Evolutionary conservation across 2,888 invertebrate species (phyloP).

Genomic region (Perdita meconis): DNA sequence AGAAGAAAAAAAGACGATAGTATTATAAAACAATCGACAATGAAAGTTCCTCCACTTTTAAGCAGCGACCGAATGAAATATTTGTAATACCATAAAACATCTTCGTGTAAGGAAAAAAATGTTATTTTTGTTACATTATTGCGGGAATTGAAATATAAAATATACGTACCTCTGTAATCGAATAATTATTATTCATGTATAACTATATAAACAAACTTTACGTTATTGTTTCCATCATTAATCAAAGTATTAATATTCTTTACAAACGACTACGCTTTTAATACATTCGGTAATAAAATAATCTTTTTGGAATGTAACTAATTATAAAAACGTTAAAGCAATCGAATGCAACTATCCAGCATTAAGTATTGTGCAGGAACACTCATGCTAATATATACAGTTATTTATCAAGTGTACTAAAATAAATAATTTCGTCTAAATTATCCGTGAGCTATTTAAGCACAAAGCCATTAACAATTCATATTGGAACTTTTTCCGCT

Average conservation of each 20-base stretch:
- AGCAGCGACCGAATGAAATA: not conserved
- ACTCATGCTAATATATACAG: slow-evolving; percentile 47
- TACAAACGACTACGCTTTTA: slow-evolving; percentile 11
- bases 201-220: slow-evolving; percentile 27
- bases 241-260: slow-evolving; percentile 14
- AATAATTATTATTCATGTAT: slow-evolving; percentile 33
- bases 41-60: not conserved
- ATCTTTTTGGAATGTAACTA: slow-evolving; percentile 55
- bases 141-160: slow-evolving; percentile 10
- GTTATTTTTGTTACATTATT: not conserved
- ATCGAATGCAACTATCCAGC: slow-evolving; percentile 26
- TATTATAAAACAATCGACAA: slow-evolving; percentile 6
- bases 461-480: slow-evolving; percentile 49
- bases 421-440: slow-evolving; percentile 52
- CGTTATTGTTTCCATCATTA: slow-evolving; percentile 2
- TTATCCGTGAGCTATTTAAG: slow-evolving; percentile 36
- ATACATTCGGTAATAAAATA: slow-evolving; percentile 15
- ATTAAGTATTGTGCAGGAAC: slow-evolving; percentile 32
- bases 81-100: not conserved
- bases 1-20: too few species aligned
- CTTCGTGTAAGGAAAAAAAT: not conserved
- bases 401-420: slow-evolving; percentile 36
- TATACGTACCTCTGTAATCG: slow-evolving; percentile 17
- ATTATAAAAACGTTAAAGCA: slow-evolving; percentile 30
- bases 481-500: slow-evolving; percentile 79